Conservation (phyloP, 2,113 vertebrate species). For the Tauraco erythrolophus region DNA sequence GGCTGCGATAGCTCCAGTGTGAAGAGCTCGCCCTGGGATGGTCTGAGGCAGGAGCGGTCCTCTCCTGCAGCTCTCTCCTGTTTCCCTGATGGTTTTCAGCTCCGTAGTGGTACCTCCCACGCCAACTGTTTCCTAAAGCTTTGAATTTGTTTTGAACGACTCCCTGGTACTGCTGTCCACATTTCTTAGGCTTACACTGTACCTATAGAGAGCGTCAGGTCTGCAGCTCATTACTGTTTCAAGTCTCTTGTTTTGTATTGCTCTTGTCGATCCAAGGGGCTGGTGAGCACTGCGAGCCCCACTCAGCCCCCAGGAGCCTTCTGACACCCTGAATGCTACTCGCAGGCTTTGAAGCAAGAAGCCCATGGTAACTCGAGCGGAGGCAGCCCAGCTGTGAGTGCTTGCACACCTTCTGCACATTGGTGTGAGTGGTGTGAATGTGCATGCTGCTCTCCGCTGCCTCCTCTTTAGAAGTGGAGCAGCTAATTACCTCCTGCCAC, state of each 20-base stretch:
- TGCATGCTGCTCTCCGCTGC: neutral
- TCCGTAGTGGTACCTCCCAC: accelerated
- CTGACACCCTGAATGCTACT: neutral
- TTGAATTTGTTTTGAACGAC: neutral
- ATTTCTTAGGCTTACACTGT: accelerated
- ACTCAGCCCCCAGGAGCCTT: neutral
- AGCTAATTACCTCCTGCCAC: neutral
- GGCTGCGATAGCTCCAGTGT: accelerated
- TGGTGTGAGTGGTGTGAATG: too few relatives aligned
- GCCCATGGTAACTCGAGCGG: accelerated
- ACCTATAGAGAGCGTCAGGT: neutral
- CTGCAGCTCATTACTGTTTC: neutral
- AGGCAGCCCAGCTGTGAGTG: neutral
- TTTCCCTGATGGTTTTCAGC: neutral
- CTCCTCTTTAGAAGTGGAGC: neutral
- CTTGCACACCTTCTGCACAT: neutral
- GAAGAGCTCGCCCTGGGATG: accelerated
- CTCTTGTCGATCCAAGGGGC: neutral
- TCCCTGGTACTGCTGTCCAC: neutral
- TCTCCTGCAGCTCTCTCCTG: neutral
- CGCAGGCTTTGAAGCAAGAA: neutral
- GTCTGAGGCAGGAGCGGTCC: neutral
- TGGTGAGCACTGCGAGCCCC: neutral
- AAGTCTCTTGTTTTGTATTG: neutral
- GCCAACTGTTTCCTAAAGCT: neutral